Base-by-base conservation (phyloP, 2,888 invertebrate genomes). In the Liodrosophila aerea region DNA sequence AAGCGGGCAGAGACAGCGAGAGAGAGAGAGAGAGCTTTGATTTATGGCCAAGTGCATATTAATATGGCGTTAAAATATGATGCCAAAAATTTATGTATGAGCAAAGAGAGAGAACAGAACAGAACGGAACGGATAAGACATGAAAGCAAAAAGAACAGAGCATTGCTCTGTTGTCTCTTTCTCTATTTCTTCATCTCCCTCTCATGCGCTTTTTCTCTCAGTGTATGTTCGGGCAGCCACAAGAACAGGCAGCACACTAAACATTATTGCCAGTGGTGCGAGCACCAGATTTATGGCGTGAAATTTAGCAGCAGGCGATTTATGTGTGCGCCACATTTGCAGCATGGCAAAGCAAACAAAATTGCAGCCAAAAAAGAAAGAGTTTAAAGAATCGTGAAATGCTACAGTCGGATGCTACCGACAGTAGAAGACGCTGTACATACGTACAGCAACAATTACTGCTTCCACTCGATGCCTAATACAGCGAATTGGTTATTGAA, bases 31-130 rank as follows among this genome's bases (percentile, higher is more conserved):
- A 39, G 39, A 18, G 49, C 43, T 69, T 71, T 83, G 78, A 78
- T 78, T 83, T 78, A 80, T 77, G 64, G 61, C 33, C 62, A 73
- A 76, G 81, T 81, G 80, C 85, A 81, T 81, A 81, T 84, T 80
- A 80, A 84, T 80, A 84, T 80, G 84, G 84, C 80, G 81, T 80
- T 81, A 81, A 81, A 84, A 81, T 81, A 81, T 81, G 81, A 81
- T 81, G 78, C 82, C 73, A 65, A 60, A 84, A 81, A 84, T 81
- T 75, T 81, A 71, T 81, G 82, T 81, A 71, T 68, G 81, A 45
- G 57, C 36, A 16, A 53, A 81, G 41, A 13, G 13, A 40, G 2
- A 15, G 18, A 36, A 16, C 27, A 11, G n/a, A 5, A 12, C 9
- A 12, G 12, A 3, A 7, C 11, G 18, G 31, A 37, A 8, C 9